Percentiles rank a stretch among this genome's conserved stretches.
Evolutionary conservation across 2,797 vertebrate species (phyloP).

Genomic region (Phylloscopus collybita): DNA sequence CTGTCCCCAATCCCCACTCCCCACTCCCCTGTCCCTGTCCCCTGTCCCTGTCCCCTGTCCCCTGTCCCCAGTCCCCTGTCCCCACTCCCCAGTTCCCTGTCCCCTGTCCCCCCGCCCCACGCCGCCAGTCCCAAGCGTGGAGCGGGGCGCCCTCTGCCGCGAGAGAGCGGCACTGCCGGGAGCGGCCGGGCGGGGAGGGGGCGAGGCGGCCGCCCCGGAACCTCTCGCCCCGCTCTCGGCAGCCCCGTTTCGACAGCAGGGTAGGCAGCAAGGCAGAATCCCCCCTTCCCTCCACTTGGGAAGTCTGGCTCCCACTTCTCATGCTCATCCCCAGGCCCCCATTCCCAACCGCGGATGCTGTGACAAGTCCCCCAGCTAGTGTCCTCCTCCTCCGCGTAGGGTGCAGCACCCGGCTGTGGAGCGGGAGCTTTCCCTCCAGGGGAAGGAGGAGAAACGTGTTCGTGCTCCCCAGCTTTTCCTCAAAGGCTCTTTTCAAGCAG

Average conservation of each 20-base stretch:
- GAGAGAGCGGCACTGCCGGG: background rate
- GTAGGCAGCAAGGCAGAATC: background rate
- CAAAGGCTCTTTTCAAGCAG: slow-evolving; percentile 39
- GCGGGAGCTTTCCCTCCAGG: background rate
- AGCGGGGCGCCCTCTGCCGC: slow-evolving; percentile 41
- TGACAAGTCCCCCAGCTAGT: background rate
- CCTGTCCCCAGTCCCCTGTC: no score
- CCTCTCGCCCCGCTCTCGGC: background rate
- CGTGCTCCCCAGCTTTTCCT: slow-evolving; percentile 31
- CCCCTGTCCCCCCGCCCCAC: background rate
- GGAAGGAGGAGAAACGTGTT: slow-evolving; percentile 49
- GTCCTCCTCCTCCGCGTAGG: background rate
- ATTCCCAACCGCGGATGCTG: background rate
- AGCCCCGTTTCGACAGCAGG: background rate
- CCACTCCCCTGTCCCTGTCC: background rate
- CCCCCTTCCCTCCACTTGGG: background rate
- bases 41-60: background rate
- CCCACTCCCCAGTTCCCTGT: background rate
- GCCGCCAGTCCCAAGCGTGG: background rate
- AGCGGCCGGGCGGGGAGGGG: background rate
- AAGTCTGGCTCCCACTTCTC: background rate
- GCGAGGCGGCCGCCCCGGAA: background rate
- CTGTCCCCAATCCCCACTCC: no score
- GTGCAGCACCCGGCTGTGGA: background rate
- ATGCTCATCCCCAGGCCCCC: accelerated